Percentiles rank a stretch among this genome's conserved stretches.
phyloP scores from a whole-genome alignment of 2,797 vertebrate genomes.

The Euphonia xanthogaster region DNA sequence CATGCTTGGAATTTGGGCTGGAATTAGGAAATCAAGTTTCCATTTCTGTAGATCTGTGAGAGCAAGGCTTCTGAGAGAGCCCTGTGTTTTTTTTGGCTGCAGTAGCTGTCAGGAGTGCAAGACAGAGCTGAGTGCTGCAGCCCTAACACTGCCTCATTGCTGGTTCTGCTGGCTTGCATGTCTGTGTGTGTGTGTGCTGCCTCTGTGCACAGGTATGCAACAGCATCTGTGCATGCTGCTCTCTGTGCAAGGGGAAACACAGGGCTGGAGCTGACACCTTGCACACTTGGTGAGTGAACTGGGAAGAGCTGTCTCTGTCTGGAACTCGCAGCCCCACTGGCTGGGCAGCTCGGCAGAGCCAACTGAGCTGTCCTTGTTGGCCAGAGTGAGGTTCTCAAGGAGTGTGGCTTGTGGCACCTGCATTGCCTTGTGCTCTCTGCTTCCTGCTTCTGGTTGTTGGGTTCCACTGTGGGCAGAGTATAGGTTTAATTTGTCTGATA shows the following conservation, averaged over 20 bases:
- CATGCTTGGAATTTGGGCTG: neutral
- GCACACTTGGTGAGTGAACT: neutral
- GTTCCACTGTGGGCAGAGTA: neutral
- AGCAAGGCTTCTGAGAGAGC: neutral
- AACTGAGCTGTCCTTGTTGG: neutral
- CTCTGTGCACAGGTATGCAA: neutral
- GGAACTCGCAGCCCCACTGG: neutral
- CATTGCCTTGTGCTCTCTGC: neutral
- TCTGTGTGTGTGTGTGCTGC: constrained; percentile 13
- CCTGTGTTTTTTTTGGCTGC: neutral
- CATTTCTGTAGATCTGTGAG: neutral
- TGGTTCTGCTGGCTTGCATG: constrained; percentile 16
- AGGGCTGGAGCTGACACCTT: neutral
- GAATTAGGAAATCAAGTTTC: neutral
- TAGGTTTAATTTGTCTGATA: neutral
- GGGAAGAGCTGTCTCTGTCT: neutral
- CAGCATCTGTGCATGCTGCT: neutral
- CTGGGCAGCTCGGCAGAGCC: neutral
- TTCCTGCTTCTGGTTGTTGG: neutral
- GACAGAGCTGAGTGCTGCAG: neutral
- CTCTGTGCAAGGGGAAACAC: neutral
- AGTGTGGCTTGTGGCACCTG: neutral
- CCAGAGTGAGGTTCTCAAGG: neutral
- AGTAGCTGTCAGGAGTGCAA: neutral
- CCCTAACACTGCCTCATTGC: neutral